Base-by-base conservation (phyloP, 2,113 vertebrate genomes). In the Sinocyclocheilus rhinocerous region DNA sequence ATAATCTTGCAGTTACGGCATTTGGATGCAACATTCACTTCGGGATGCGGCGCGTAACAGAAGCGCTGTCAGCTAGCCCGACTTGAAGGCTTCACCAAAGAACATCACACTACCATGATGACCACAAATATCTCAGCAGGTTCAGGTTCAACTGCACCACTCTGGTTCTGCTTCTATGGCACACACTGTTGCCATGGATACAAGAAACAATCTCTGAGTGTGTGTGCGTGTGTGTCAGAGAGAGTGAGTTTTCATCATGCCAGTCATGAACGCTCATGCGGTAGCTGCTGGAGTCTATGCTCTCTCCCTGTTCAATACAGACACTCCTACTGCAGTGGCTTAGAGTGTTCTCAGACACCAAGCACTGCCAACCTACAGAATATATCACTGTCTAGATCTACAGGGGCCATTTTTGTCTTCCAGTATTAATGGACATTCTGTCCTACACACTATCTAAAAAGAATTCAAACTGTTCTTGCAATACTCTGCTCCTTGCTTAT, bases 181-280 rank as follows among this genome's bases (percentile, higher is more conserved):
- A 2, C 33, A 29, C 45, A 39, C 55, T 79, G 83, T 87, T 87
- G 48, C 87, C 72, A 87, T 86, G 86, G 88, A 52, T 76, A 90
- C 83, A 57, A 84, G 83, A 84, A 81, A 85, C 85, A 85, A 76
- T 80, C 65, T 83, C 50, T 39, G 8, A 50, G 69, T 13, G 4
- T n/a, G 69, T 33, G 78, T 72, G 78, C 36, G 52, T 36, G 29
- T 13, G 77, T 9, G 59, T 10, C 33, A 78, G 70, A 78, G 15
- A 11, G 10, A 78, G 63, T 24, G 33, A n/a, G 80, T 63, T 82
- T 80, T 84, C 78, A 76, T 84, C 59, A 87, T 89, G 84, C 84
- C 76, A 84, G 86, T 87, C 89, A 90, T 87, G 81, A 81, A 85
- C 57, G 13, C 69, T 59, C 81, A 85, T 81, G 63, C 48, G 16